These are phyloP conservation scores for Ylistrum balloti DNA, from an alignment of 1,140 invertebrate genomes.

Conservation along the genomic window DNA sequence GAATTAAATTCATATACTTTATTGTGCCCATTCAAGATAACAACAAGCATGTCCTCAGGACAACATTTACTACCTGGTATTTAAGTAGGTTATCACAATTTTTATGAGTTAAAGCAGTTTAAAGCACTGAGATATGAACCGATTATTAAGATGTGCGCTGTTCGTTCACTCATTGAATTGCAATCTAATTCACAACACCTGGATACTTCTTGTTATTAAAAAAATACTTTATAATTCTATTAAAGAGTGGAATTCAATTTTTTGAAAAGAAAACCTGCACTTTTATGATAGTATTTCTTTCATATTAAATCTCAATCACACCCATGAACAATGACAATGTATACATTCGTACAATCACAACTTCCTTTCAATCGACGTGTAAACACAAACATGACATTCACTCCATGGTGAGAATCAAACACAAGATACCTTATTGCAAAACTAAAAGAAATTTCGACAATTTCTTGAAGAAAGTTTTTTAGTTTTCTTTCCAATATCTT, in stretches of 20 bases:
- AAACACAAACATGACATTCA: not conserved
- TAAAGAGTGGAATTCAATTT: constrained; percentile 29
- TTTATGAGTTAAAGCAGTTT: not conserved
- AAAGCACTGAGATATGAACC: not conserved
- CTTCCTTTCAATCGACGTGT: not conserved
- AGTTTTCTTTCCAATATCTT: constrained; percentile 1
- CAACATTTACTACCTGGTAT: not conserved
- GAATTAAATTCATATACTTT: not conserved
- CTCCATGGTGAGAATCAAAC: not conserved
- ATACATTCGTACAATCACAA: not conserved
- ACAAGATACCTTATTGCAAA: constrained; percentile 5
- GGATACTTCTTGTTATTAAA: not conserved
- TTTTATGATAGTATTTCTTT: not conserved
- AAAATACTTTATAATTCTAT: not conserved
- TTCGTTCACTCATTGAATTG: not conserved
- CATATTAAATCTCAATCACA: not conserved
- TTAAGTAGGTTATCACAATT: constrained; percentile 8
- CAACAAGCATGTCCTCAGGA: not conserved
- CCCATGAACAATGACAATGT: constrained; percentile 9
- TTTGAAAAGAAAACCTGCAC: constrained; percentile 25
- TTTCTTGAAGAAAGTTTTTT: constrained; percentile 44
- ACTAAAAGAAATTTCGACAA: not conserved
- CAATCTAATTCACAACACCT: not conserved
- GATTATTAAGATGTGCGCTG: not conserved
- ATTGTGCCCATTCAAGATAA: not conserved